Evolutionary conservation across 2,113 vertebrate species (phyloP), one percentile per base, ranked within the genome.

Genomic region (Rafetus swinhoei): DNA sequence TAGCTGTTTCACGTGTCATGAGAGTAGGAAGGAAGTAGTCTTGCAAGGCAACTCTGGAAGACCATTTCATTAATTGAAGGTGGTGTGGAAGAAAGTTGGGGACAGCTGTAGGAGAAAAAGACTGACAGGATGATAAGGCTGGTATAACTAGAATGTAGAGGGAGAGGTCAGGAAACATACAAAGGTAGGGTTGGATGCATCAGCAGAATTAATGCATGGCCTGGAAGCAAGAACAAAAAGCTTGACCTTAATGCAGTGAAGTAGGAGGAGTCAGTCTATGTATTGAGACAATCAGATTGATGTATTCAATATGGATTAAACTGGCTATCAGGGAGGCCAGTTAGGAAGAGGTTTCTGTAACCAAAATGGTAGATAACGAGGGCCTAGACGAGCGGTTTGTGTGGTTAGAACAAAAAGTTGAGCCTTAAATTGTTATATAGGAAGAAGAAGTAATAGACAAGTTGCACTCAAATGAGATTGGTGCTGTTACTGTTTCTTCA

Each of bases 81-180:
- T 0, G 0, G 6, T 52, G 35, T 82, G 72, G 83, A 54, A 62
- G 79, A 80, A 80, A 50, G 62, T 32, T 0, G 0, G 87, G 16
- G 55, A 16, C 5, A n/a, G 18, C 32, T 87, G 24, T 39, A 65
- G 45, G n/a, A 84, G 79, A 7, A 82, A 35, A 84, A 79, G 81
- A 35, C 7, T 0, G 32, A n/a, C 32, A 32, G 0, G 18, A 21
- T 59, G 0, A 0, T 69, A 39, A 72, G 16, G 0, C 4, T 81
- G 35, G n/a, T 7, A 82, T 59, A 32, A 32, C 32, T 59, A 25
- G 7, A 21, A 2, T 2, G 0, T 14, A n/a, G 53, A 91, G 21
- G 22, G 3, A 55, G 25, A 86, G 53, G 62, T 32, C 18, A 50
- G 84, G n/a, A 9, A 54, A 80, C 65, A 86, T 54, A 35, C 39